Conservation (phyloP, 2,888 invertebrate species). For the Emesis furor region DNA sequence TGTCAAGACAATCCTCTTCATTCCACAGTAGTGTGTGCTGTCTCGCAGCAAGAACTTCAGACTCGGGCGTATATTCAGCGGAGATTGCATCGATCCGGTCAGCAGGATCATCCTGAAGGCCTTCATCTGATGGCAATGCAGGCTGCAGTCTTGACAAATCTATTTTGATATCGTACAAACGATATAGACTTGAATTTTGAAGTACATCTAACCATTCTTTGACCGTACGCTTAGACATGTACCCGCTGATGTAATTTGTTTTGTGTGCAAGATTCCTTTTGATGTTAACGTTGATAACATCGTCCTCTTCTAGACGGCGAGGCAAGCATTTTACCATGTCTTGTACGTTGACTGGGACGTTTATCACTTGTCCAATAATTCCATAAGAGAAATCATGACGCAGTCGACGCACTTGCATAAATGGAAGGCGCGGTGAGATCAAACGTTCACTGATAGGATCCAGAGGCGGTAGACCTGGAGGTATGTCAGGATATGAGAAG, state of each 20-base stretch:
- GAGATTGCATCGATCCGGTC: constrained; percentile 75
- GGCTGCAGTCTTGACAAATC: constrained; percentile 75
- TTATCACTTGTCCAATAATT: constrained; percentile 82
- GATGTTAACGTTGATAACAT: constrained; percentile 79
- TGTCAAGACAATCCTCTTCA: constrained; percentile 77
- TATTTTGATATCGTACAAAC: constrained; percentile 77
- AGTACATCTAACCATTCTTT: constrained; percentile 77
- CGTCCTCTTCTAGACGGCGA: constrained; percentile 78
- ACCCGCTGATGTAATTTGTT: constrained; percentile 76
- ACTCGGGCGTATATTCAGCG: constrained; percentile 70
- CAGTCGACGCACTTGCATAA: constrained; percentile 80
- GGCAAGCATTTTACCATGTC: constrained; percentile 80
- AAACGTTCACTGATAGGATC: constrained; percentile 80
- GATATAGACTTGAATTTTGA: constrained; percentile 75
- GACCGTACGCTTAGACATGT: constrained; percentile 76
- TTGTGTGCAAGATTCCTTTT: constrained; percentile 78
- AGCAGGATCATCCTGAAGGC: constrained; percentile 70
- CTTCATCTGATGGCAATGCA: constrained; percentile 64
- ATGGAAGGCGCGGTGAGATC: constrained; percentile 79
- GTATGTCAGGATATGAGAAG: constrained; percentile 80
- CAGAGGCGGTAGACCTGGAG: constrained; percentile 76
- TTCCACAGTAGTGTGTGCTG: constrained; percentile 79
- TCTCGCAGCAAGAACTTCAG: constrained; percentile 76
- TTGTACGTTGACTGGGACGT: constrained; percentile 80
- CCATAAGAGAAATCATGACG: constrained; percentile 79